Conservation (phyloP, 2,888 invertebrate species). For the Atrina japonica region DNA sequence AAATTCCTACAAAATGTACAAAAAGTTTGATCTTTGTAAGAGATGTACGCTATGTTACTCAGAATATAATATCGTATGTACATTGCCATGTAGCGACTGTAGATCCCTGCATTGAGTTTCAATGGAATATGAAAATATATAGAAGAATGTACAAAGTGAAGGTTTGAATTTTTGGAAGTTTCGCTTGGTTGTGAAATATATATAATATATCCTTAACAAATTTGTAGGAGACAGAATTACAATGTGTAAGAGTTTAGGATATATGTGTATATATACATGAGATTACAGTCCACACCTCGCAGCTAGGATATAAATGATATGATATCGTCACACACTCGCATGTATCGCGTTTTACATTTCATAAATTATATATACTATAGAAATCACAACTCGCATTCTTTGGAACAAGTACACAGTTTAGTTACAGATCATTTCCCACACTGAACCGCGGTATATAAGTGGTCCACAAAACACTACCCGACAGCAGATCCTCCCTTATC, state of each 20-base stretch:
- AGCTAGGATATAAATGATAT: not conserved
- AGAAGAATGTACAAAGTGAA: constrained; percentile 7
- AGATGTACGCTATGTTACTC: too few relatives aligned
- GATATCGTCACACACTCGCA: constrained; percentile 17
- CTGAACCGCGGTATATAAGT: constrained; percentile 14
- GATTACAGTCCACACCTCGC: constrained; percentile 15
- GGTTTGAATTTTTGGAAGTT: not conserved
- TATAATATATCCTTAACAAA: too few relatives aligned
- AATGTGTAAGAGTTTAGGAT: too few relatives aligned
- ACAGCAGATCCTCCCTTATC: constrained; percentile 42
- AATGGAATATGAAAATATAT: constrained; percentile 39
- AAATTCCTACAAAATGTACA: constrained; percentile 1
- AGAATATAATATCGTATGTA: too few relatives aligned
- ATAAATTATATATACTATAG: constrained; percentile 27
- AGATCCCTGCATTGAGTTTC: constrained; percentile 20
- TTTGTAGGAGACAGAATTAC: too few relatives aligned
- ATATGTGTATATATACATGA: not conserved
- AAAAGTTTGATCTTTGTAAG: not conserved
- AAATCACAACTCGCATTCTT: constrained; percentile 22
- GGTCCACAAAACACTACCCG: constrained; percentile 39
- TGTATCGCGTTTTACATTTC: constrained; percentile 19
- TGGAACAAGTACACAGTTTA: constrained; percentile 1
- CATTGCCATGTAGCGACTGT: not conserved
- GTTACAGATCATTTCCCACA: not conserved
- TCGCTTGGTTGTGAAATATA: too few relatives aligned